phyloP scores from a whole-genome alignment of 2,797 vertebrate genomes.

The Sphenodon punctatus region DNA sequence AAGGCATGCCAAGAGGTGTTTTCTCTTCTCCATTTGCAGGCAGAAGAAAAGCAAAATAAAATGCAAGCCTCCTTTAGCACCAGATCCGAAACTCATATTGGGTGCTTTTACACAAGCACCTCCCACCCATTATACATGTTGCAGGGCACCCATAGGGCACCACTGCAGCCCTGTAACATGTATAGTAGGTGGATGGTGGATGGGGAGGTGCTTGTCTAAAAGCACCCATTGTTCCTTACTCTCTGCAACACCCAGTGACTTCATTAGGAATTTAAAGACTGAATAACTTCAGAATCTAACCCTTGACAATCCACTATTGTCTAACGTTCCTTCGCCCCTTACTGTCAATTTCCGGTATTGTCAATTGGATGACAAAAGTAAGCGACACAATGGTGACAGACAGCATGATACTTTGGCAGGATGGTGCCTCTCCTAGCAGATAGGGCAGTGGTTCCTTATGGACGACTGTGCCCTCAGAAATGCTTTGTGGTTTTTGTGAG shows the following conservation, averaged over 20 bases:
- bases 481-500: no score
- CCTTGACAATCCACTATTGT: not conserved
- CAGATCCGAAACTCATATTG: not conserved
- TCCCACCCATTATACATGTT: no score
- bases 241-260: not conserved
- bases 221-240: not conserved
- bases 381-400: slow-evolving; percentile 37
- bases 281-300: not conserved
- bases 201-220: no score
- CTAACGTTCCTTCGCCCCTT: not conserved
- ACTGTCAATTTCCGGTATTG: slow-evolving; percentile 23
- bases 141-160: no score
- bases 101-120: no score
- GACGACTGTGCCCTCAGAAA: no score
- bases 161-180: no score
- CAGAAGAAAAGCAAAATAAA: slow-evolving; percentile 21
- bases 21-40: slow-evolving; percentile 57
- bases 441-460: no score
- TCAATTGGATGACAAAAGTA: no score
- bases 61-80: not conserved
- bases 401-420: slow-evolving; percentile 19
- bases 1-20: slow-evolving; percentile 10
- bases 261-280: slow-evolving; percentile 5
- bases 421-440: no score
- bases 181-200: no score